Percentiles rank a stretch among this genome's conserved stretches.
Evolutionary conservation across 2,888 invertebrate species (phyloP).

Genomic region (Hermaeophaga mercurialis): DNA sequence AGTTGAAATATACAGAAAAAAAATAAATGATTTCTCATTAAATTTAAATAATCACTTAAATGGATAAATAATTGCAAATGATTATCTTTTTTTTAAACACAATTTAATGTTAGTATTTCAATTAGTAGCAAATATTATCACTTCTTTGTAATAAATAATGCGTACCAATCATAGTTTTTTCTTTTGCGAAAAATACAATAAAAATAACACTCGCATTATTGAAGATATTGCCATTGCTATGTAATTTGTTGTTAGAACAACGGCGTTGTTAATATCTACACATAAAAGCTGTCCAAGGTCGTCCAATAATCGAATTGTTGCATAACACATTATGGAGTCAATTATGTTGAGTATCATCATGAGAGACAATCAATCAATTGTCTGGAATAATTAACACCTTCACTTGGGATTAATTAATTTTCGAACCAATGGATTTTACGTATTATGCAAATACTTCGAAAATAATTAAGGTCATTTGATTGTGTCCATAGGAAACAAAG

Average conservation of each 20-base stretch:
- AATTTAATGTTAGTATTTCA: no score
- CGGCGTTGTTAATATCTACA: background rate
- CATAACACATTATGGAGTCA: constrained; percentile 27
- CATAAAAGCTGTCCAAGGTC: constrained; percentile 21
- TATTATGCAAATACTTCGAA: constrained; percentile 10
- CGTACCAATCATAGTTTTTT: no score
- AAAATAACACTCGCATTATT: no score
- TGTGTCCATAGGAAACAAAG: background rate
- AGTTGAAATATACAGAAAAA: no score
- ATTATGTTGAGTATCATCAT: constrained; percentile 28
- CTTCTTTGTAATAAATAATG: no score
- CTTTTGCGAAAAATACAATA: no score
- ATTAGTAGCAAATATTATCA: no score
- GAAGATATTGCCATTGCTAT: background rate
- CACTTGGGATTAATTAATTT: constrained; percentile 22
- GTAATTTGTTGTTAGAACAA: constrained; percentile 2
- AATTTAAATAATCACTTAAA: no score
- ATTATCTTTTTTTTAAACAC: no score
- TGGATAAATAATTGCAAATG: no score
- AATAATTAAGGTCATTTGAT: constrained; percentile 16
- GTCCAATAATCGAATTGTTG: constrained; percentile 26
- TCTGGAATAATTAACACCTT: constrained; percentile 37
- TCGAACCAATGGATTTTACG: constrained; percentile 10
- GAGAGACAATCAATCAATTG: constrained; percentile 40
- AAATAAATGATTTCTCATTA: no score